A percentile compares a stretch with the other conserved stretches of the same genome.
Evolutionary conservation across 2,797 vertebrate species (phyloP).

Genomic region (Hafferia zeledoni): DNA sequence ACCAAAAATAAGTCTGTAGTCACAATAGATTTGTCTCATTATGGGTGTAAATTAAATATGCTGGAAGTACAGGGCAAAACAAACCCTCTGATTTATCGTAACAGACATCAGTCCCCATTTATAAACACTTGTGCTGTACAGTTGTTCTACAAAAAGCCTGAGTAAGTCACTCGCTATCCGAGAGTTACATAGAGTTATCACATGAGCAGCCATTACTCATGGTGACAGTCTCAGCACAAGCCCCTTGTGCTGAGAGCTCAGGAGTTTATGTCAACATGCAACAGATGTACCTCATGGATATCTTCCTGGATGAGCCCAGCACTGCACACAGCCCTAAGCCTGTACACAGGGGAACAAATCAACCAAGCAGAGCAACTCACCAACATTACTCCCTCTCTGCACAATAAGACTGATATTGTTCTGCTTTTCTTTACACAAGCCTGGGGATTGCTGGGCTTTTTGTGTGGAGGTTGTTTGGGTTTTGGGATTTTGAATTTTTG

Average conservation of each 20-base stretch:
- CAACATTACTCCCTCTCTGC: not conserved
- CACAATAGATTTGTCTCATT: not conserved
- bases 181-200: conserved; percentile 31
- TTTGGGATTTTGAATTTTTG: not conserved
- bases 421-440: not conserved
- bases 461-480: not conserved
- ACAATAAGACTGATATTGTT: not conserved
- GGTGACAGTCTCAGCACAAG: conserved; percentile 35
- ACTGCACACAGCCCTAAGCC: not conserved
- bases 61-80: not conserved
- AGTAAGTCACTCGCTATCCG: not conserved
- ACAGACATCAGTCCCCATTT: not conserved
- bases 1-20: not conserved
- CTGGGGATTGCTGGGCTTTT: not conserved
- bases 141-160: not conserved
- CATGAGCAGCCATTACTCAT: conserved; percentile 45
- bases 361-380: not conserved
- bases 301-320: not conserved
- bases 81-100: conserved; percentile 21
- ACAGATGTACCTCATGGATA: conserved; percentile 13
- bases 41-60: not conserved
- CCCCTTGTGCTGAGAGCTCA: not conserved
- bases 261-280: not conserved
- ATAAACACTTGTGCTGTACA: not conserved
- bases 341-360: not conserved